Percentiles rank a stretch among this genome's conserved stretches.
Evolutionary conservation across 2,888 invertebrate species (phyloP).

Genomic region (Cephus sareptanus): DNA sequence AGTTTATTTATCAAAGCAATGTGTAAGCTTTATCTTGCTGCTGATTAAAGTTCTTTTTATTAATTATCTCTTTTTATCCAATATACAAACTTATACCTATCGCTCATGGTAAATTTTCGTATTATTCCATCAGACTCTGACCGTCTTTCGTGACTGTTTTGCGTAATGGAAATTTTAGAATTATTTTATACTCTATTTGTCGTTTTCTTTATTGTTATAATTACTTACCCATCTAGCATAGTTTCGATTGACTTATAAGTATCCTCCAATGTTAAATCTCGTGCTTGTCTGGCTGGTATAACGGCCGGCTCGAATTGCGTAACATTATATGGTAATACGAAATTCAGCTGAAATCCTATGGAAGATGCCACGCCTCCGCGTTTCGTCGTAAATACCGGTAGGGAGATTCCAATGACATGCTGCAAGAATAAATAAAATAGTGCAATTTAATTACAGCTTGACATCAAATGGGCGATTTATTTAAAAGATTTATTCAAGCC

Average conservation of each 20-base stretch:
- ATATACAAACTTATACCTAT: not conserved
- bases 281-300: conserved; percentile 46
- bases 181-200: not conserved
- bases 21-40: not conserved
- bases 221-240: conserved; percentile 53
- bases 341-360: conserved; percentile 60
- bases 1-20: not conserved
- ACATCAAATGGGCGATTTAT: not conserved
- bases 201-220: not conserved
- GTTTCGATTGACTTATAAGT: conserved; percentile 53
- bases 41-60: conserved; percentile 53
- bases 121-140: not conserved
- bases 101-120: not conserved
- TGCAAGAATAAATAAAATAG: conserved; percentile 25
- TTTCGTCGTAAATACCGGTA: conserved; percentile 53
- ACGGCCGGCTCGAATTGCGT: conserved; percentile 54
- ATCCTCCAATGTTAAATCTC: conserved; percentile 51
- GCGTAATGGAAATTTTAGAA: not conserved
- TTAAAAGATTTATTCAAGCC: not conserved
- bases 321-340: conserved; percentile 56
- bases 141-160: not conserved
- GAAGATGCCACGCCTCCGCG: conserved; percentile 51
- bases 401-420: conserved; percentile 55
- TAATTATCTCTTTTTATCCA: conserved; percentile 31
- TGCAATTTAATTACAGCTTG: not conserved